Evolutionary conservation across 2,797 vertebrate genomes (phyloP).

Genomic region (Myotis vivesi): DNA sequence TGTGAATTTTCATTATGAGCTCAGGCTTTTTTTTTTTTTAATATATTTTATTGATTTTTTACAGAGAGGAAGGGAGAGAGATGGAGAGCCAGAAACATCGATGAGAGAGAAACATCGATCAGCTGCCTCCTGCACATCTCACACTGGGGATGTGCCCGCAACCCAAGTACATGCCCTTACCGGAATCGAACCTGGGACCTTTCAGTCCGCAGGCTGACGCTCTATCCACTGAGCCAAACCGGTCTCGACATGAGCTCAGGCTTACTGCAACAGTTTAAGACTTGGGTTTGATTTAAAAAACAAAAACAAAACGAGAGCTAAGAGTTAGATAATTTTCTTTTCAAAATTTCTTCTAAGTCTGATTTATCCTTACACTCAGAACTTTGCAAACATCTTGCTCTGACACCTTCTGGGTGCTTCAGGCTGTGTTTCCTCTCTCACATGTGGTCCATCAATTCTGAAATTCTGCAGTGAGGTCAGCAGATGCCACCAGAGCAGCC

Average conservation of each 20-base stretch:
- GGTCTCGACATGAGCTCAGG: not conserved
- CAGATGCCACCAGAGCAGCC: not conserved
- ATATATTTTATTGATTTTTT: too few relatives aligned
- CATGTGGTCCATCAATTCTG: not conserved
- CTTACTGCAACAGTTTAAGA: not conserved
- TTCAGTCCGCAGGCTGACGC: too few relatives aligned
- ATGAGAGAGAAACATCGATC: too few relatives aligned
- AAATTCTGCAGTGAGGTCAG: not conserved
- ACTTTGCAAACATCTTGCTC: not conserved
- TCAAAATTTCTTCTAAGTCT: not conserved
- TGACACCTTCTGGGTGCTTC: not conserved
- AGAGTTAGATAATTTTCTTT: not conserved
- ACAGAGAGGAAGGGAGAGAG: too few relatives aligned
- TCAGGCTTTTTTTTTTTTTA: too few relatives aligned
- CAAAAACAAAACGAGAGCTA: not conserved
- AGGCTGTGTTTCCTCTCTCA: not conserved
- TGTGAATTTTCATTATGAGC: slow-evolving; percentile 18
- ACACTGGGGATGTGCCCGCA: too few relatives aligned
- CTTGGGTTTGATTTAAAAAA: not conserved
- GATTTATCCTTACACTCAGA: not conserved
- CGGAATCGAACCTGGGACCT: too few relatives aligned
- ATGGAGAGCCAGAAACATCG: too few relatives aligned
- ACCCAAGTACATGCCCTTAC: too few relatives aligned
- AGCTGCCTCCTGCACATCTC: too few relatives aligned
- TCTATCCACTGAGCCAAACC: too few relatives aligned